Evolutionary conservation across 1,140 invertebrate species (phyloP).

Genomic region (Platyscapa corneri): DNA sequence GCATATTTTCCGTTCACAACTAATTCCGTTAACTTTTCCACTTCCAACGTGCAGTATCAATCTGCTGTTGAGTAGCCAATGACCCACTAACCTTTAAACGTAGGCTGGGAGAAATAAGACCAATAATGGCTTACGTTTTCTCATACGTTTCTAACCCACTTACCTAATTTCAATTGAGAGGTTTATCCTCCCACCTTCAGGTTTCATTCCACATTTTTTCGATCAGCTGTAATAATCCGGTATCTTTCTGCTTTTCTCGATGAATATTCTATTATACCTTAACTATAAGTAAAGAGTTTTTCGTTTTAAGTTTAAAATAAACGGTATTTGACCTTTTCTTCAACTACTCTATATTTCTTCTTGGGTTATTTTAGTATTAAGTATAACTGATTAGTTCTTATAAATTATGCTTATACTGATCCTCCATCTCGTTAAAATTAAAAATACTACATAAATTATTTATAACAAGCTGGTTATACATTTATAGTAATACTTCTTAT

Average conservation of each 20-base stretch:
- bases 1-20: slow-evolving; percentile 58
- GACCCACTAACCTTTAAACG: slow-evolving; percentile 66
- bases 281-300: not conserved
- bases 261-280: not conserved
- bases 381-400: not conserved
- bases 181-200: slow-evolving; percentile 31
- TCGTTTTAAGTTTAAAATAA: not conserved
- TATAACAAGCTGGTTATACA: no score
- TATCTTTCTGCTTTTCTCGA: slow-evolving; percentile 29
- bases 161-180: slow-evolving; percentile 51
- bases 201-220: slow-evolving; percentile 45
- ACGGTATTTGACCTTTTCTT: not conserved
- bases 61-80: slow-evolving; percentile 55
- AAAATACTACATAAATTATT: no score
- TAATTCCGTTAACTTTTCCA: slow-evolving; percentile 62
- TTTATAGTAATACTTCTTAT: no score
- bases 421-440: no score
- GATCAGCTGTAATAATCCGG: slow-evolving; percentile 46
- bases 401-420: no score
- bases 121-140: slow-evolving; percentile 58
- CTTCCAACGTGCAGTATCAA: slow-evolving; percentile 37
- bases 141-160: slow-evolving; percentile 59
- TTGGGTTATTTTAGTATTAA: not conserved
- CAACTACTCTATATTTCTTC: not conserved
- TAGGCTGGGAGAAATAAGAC: slow-evolving; percentile 44